Percentiles rank a stretch among this genome's conserved stretches.
phyloP scores from a whole-genome alignment of 2,888 invertebrate species.

The Cyclophora punctaria region DNA sequence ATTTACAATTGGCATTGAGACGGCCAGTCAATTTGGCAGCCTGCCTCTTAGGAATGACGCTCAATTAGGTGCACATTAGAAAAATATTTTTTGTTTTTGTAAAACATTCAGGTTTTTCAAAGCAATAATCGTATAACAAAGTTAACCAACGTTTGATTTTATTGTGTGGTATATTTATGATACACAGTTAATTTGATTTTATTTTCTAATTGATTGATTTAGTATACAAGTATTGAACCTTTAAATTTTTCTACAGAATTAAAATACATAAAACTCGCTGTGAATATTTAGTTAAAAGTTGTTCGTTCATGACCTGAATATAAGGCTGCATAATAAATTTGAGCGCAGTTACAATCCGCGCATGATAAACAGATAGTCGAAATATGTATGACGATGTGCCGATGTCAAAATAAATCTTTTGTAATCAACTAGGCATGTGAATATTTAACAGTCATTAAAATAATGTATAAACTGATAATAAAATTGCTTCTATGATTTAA shows the following conservation, averaged over 20 bases:
- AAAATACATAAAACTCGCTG: conserved; percentile 23
- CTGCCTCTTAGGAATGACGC: conserved; percentile 16
- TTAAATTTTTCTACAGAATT: conserved; percentile 2
- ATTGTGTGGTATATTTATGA: no score
- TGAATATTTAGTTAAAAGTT: conserved; percentile 49
- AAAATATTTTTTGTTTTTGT: conserved; percentile 4
- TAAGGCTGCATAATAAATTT: conserved; percentile 49
- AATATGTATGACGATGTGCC: conserved; percentile 17
- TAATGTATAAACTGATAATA: no score
- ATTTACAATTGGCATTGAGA: conserved; percentile 31
- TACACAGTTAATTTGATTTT: no score
- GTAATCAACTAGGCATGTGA: conserved; percentile 3
- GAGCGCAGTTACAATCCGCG: conserved; percentile 32
- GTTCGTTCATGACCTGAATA: conserved; percentile 61
- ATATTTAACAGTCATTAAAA: no score
- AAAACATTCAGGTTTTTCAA: no score
- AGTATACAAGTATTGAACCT: conserved; percentile 3
- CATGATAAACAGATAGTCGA: conserved; percentile 35
- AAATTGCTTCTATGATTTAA: no score
- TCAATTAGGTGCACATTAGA: conserved; percentile 13
- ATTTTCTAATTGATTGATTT: no score
- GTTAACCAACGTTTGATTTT: no score
- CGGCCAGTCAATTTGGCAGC: conserved; percentile 17
- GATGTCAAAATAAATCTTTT: conserved; percentile 17
- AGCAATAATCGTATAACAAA: no score